These are phyloP conservation scores for Eulemur macaco DNA, from an alignment of 2,113 vertebrate species.

Conservation along the genomic window DNA sequence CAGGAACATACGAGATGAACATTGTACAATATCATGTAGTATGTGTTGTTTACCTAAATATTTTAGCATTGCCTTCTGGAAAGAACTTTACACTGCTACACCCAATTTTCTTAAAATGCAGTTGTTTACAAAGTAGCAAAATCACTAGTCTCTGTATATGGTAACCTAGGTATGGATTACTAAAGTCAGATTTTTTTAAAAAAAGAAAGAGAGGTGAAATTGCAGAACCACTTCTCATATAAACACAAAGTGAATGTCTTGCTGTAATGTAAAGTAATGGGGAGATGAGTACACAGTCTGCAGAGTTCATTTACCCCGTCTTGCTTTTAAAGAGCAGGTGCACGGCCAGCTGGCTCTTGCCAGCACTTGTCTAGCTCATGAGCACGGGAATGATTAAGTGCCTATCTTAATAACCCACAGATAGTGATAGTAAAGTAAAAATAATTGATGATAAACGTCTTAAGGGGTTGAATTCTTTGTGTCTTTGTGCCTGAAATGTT, in stretches of 20 bases:
- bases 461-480: constrained; percentile 35
- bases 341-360: constrained; percentile 59
- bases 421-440: constrained; percentile 61
- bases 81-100: not conserved
- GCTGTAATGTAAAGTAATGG: not conserved
- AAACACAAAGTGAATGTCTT: not conserved
- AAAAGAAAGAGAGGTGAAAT: not conserved
- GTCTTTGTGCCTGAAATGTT: constrained; percentile 50
- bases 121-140: not conserved
- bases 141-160: not conserved
- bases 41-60: not conserved
- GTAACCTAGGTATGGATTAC: not conserved
- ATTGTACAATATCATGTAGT: not conserved
- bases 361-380: constrained; percentile 44
- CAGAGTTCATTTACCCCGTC: not conserved
- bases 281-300: not conserved
- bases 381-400: constrained; percentile 62
- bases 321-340: constrained; percentile 55
- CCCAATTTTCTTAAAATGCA: not conserved
- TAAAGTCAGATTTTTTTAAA: not conserved
- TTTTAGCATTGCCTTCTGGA: not conserved
- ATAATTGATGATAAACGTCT: constrained; percentile 66
- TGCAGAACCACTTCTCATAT: not conserved
- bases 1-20: not conserved
- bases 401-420: constrained; percentile 59